Evolutionary conservation across 2,797 vertebrate genomes (phyloP), one percentile per base, ranked within the genome.

Genomic region (Carcharodon carcharias): DNA sequence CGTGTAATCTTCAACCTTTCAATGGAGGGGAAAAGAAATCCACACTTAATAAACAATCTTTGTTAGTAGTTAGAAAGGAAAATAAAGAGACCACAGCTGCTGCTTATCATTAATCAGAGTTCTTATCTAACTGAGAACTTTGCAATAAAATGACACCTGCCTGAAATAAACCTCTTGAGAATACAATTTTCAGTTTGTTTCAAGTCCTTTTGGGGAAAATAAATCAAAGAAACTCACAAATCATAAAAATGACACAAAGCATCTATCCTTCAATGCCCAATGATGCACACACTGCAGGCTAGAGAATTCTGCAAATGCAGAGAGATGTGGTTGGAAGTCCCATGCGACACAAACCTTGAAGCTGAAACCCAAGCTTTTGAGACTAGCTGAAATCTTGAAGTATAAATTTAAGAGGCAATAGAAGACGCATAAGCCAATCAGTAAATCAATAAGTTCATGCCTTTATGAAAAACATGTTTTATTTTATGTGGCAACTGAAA

Each of bases 11-110:
- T 82, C n/a, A 21, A 82, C 16, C 80, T 82, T 82, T 82, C 80
- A 82, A 45, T 82, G n/a, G n/a, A 40, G 16, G 23, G 77, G 35
- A 82, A 82, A 40, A 45, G 16, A 82, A 82, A 82, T 45, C 40
- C 40, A 82, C 80, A 40, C 16, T 21, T 21, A 82, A 82, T 45
- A 82, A 82, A 45, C 80, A 82, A 82, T 82, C 40, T 82, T 45
- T 23, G 80, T 82, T 82, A 82, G n/a, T n/a, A 45, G 80, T 82
- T 82, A 82, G 80, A 40, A 82, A 82, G 80, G 80, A 82, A 82
- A 82, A 82, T 45, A 82, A 82, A 82, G 80, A 82, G 6, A 45
- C 40, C 80, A 45, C 80, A 82, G 80, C 80, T 82, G 80, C 80
- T 45, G 80, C 80, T 82, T 21, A 82, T 45, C 80, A 45, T 82